Percentiles rank a stretch among this genome's conserved stretches.
Evolutionary conservation across 2,113 vertebrate genomes (phyloP).

Genomic region (Stictonetta naevosa): DNA sequence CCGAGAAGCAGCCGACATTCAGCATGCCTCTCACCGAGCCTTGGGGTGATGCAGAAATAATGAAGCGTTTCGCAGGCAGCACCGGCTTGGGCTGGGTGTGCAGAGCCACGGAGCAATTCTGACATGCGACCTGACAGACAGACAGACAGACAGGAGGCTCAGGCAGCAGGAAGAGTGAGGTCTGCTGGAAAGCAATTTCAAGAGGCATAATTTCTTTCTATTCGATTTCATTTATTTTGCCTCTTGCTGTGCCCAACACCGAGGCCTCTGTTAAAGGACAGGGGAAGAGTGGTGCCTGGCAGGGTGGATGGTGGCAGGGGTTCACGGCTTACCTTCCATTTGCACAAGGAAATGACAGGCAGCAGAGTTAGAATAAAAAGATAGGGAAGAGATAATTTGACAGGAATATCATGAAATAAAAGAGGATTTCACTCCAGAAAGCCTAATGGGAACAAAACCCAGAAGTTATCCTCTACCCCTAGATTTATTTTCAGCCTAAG

Average conservation of each 20-base stretch:
- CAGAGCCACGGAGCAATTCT: background rate
- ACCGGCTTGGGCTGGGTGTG: background rate
- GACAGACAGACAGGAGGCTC: background rate
- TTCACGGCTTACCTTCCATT: background rate
- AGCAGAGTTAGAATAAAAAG: background rate
- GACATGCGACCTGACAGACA: background rate
- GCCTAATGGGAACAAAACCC: background rate
- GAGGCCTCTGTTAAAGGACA: background rate
- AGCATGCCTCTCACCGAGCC: background rate
- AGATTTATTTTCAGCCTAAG: conserved; percentile 3
- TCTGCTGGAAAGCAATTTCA: background rate
- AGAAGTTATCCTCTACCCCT: background rate
- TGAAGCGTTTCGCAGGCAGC: background rate
- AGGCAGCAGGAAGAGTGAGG: background rate
- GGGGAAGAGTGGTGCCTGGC: background rate
- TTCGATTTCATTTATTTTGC: background rate
- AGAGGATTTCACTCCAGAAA: background rate
- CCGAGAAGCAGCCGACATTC: background rate
- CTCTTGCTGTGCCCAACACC: background rate
- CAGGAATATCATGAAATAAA: background rate
- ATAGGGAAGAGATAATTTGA: background rate
- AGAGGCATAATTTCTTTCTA: background rate
- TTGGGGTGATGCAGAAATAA: background rate
- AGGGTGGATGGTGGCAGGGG: background rate
- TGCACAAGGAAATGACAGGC: background rate